phyloP scores from a whole-genome alignment of 1,140 invertebrate species.

The Aplysia californica region DNA sequence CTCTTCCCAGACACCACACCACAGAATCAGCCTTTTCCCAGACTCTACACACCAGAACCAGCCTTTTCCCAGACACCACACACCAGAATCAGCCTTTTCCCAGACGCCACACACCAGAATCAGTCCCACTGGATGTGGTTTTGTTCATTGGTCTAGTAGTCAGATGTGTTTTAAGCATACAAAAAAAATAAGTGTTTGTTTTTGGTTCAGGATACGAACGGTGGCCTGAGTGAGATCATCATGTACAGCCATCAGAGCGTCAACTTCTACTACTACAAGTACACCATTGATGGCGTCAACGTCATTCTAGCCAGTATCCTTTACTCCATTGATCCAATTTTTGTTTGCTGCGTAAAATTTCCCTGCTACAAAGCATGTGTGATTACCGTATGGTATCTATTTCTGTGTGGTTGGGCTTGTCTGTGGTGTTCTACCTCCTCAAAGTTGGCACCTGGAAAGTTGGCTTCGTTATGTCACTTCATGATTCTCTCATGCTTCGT shows the following conservation, averaged over 20 bases:
- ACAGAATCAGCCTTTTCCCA: neutral
- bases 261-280: slow-evolving; percentile 65
- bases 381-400: no score
- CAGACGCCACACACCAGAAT: neutral
- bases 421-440: no score
- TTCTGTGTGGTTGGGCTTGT: no score
- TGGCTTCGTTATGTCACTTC: no score
- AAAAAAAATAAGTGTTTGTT: neutral
- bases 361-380: no score
- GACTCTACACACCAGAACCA: neutral
- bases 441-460: no score
- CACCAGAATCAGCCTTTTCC: neutral
- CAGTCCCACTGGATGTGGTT: no score
- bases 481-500: no score
- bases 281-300: slow-evolving; percentile 62
- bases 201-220: slow-evolving; percentile 39
- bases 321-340: no score
- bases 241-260: slow-evolving; percentile 61
- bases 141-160: neutral
- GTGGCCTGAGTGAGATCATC: slow-evolving; percentile 56
- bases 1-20: no score
- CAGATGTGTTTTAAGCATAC: neutral
- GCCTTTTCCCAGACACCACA: neutral
- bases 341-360: no score
- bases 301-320: slow-evolving; percentile 64